Conservation (phyloP, 2,113 vertebrate species). For the Ploceus nigricollis region DNA sequence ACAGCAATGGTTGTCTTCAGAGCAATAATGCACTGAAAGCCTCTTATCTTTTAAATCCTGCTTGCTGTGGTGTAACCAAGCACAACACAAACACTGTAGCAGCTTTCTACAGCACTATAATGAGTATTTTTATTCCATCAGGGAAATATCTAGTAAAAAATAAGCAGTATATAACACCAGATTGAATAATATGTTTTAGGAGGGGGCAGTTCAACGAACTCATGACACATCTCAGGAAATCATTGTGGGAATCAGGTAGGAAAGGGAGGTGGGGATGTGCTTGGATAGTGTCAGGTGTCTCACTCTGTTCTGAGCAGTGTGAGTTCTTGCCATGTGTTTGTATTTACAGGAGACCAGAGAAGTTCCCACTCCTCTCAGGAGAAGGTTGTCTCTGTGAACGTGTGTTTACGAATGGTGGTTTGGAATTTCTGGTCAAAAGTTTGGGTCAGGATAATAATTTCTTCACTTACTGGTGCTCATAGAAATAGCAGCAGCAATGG, state of each 20-base stretch:
- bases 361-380: not conserved
- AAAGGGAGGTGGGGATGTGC: not conserved
- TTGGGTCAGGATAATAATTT: not conserved
- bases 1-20: not conserved
- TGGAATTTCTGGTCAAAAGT: not conserved
- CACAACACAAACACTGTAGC: not conserved
- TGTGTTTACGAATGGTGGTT: not conserved
- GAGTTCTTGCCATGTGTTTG: not conserved
- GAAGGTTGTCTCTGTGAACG: not conserved
- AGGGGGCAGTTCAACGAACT: not conserved
- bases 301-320: not conserved
- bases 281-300: not conserved
- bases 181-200: not conserved
- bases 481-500: not conserved
- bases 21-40: not conserved
- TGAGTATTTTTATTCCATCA: not conserved
- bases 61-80: not conserved
- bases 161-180: not conserved
- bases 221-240: not conserved
- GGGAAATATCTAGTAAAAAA: not conserved
- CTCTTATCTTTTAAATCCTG: not conserved
- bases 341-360: not conserved
- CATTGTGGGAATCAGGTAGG: not conserved
- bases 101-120: not conserved
- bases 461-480: not conserved